phyloP scores from a whole-genome alignment of 2,888 invertebrate genomes.

The Ditula angustiorana region DNA sequence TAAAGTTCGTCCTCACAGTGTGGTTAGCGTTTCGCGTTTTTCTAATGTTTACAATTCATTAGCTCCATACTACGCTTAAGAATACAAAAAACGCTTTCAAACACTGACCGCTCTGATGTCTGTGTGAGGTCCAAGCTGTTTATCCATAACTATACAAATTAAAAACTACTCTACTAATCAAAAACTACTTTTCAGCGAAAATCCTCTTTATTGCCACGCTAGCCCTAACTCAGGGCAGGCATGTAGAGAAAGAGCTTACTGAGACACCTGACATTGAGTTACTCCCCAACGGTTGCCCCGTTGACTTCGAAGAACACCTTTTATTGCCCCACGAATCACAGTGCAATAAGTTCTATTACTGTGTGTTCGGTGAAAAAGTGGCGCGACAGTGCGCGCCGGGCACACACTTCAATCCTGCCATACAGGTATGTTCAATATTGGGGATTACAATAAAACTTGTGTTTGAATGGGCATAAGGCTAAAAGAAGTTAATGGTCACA shows the following conservation, averaged over 20 bases:
- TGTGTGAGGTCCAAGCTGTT: too few species aligned
- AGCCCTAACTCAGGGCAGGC: slow-evolving; percentile 48
- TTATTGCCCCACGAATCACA: slow-evolving; percentile 53
- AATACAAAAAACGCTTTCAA: too few species aligned
- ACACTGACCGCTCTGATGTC: too few species aligned
- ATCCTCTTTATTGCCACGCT: slow-evolving; percentile 52
- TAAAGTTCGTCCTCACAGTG: too few species aligned
- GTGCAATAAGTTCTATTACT: slow-evolving; percentile 58
- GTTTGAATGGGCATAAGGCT: too few species aligned
- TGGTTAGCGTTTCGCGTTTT: too few species aligned
- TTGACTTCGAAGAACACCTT: slow-evolving; percentile 47
- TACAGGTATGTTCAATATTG: slow-evolving; percentile 45
- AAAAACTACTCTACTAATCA: background rate
- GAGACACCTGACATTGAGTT: slow-evolving; percentile 20
- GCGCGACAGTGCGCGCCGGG: slow-evolving; percentile 47
- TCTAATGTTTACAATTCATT: too few species aligned
- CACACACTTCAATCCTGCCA: slow-evolving; percentile 48
- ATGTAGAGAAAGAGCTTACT: background rate
- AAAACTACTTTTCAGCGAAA: slow-evolving; percentile 50
- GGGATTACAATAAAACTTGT: background rate
- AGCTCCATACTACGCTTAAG: too few species aligned
- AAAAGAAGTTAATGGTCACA: too few species aligned
- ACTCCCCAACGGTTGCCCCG: slow-evolving; percentile 52
- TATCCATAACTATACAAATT: too few species aligned
- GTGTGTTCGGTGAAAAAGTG: slow-evolving; percentile 52